Conservation (phyloP, 2,113 vertebrate genomes). For the Oreocharis arfaki region DNA sequence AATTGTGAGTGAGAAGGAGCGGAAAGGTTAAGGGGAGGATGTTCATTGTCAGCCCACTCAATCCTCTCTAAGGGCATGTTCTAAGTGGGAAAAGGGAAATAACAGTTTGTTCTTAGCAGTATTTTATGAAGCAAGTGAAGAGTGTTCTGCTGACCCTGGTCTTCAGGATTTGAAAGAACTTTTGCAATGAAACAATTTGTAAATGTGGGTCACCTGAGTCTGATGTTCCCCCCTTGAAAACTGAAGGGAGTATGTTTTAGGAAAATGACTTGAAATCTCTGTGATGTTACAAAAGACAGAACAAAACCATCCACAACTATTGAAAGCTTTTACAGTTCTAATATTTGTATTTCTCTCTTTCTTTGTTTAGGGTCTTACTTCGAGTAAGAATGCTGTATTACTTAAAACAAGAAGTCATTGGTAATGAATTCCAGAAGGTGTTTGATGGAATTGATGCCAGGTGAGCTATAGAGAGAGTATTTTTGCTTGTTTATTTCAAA, state of each 20-base stretch:
- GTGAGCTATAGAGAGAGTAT: constrained; percentile 70
- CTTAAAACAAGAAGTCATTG: constrained; percentile 98
- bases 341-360: background rate
- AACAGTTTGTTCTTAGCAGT: background rate
- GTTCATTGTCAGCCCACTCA: rapidly evolving
- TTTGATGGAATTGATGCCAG: constrained; percentile 89
- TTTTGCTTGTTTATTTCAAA: constrained; percentile 1
- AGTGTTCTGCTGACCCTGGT: background rate
- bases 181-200: background rate
- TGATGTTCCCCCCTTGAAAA: background rate
- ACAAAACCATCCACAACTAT: background rate
- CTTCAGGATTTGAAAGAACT: background rate
- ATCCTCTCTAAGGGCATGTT: background rate
- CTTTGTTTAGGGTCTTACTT: constrained; percentile 85
- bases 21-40: background rate
- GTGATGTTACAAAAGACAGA: background rate
- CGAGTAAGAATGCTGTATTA: constrained; percentile 99
- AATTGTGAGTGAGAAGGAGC: background rate
- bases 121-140: background rate
- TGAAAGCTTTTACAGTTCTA: background rate
- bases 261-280: background rate
- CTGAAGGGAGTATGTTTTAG: background rate
- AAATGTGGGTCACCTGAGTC: background rate
- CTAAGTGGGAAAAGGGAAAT: background rate
- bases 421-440: constrained; percentile 87